Conservation (phyloP, 92 coral and sea anemone genomes). For the Nematostella vectensis region DNA sequence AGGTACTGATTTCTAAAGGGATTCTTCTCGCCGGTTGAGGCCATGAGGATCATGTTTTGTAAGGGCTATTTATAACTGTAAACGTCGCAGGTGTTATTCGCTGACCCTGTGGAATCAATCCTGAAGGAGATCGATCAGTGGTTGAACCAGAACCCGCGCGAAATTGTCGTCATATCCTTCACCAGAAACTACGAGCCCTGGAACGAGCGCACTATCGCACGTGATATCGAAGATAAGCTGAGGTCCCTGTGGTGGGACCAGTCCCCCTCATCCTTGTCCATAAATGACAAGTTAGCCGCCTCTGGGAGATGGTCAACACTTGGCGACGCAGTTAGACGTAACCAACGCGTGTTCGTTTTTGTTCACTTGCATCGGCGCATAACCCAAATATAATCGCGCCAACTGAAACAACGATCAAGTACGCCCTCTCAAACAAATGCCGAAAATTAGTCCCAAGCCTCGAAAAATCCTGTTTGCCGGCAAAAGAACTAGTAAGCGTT, state of each 20-base stretch:
- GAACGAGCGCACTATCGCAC: conserved; percentile 8
- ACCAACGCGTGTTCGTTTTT: conserved; percentile 39
- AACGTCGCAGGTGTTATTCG: too few relatives aligned
- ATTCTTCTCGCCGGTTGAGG: too few relatives aligned
- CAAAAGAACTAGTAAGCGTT: conserved; percentile 1
- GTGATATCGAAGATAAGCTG: conserved; percentile 10
- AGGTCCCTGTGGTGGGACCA: conserved; percentile 24
- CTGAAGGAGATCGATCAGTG: conserved; percentile 23
- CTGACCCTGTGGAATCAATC: conserved; percentile 18
- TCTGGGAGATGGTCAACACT: conserved; percentile 32
- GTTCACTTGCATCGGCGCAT: conserved; percentile 21
- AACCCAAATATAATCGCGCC: conserved; percentile 2
- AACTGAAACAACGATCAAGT: conserved; percentile 2
- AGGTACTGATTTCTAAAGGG: too few relatives aligned
- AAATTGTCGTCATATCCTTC: conserved; percentile 21
- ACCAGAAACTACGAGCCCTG: conserved; percentile 12
- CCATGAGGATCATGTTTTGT: too few relatives aligned
- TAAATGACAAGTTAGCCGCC: conserved; percentile 11
- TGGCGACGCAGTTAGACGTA: conserved; percentile 22
- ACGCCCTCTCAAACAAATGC: conserved; percentile 12
- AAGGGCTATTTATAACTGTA: too few relatives aligned
- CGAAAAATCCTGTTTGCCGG: not conserved
- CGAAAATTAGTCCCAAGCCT: conserved; percentile 1
- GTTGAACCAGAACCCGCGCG: conserved; percentile 36
- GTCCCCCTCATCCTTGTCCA: conserved; percentile 2